A percentile compares a stretch with the other conserved stretches of the same genome.
Conservation (phyloP, 2,113 vertebrate species). For the Anolis sagrei region DNA sequence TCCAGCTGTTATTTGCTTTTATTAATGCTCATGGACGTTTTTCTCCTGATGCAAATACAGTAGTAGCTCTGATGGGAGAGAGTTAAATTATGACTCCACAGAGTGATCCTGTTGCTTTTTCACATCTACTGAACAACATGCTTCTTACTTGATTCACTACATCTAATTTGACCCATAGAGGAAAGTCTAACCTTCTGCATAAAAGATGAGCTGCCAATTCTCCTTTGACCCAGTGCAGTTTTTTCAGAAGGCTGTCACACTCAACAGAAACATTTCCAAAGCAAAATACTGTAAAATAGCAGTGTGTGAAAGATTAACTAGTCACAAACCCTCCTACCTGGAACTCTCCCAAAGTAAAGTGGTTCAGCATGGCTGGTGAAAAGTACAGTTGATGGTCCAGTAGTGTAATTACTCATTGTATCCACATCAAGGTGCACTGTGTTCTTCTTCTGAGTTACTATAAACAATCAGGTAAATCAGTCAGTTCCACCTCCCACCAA, state of each 20-base stretch:
- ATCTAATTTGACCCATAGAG: background rate
- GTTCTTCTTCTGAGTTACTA: conserved; percentile 86
- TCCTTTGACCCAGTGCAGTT: background rate
- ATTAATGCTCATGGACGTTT: background rate
- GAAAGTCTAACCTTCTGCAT: background rate
- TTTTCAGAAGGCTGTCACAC: background rate
- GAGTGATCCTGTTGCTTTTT: background rate
- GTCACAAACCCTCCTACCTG: conserved; percentile 78
- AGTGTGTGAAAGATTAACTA: conserved; percentile 19
- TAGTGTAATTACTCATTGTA: conserved; percentile 77
- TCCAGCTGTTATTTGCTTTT: background rate
- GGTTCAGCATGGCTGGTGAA: conserved; percentile 66
- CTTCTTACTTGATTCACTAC: background rate
- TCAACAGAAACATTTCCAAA: background rate
- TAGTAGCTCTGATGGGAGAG: background rate
- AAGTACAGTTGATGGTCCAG: conserved; percentile 66
- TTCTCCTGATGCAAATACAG: background rate
- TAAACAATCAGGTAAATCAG: conserved; percentile 39
- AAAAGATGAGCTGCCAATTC: background rate
- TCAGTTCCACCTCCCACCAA: background rate
- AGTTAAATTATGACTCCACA: background rate
- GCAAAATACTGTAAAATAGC: background rate
- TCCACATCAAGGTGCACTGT: conserved; percentile 85
- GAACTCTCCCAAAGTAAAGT: conserved; percentile 87
- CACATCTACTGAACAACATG: background rate